These are phyloP conservation scores for Zaprionus bogoriensis DNA, from an alignment of 2,888 invertebrate species.

Conservation along the genomic window DNA sequence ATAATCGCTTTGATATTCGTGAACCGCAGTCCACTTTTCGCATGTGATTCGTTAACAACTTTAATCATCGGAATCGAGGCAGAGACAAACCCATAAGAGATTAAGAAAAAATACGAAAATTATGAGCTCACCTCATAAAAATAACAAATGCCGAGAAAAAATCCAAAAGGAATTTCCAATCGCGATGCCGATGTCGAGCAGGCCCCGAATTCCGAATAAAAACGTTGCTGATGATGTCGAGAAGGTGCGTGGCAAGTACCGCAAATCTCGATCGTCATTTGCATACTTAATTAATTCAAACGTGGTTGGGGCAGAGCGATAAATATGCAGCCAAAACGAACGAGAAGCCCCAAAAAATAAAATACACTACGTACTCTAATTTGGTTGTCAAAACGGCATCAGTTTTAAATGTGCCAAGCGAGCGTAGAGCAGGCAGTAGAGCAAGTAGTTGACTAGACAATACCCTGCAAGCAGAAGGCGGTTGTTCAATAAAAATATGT, in stretches of 20 bases:
- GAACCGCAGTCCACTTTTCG: slow-evolving; percentile 13
- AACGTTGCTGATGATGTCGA: slow-evolving; percentile 8
- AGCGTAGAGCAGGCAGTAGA: not conserved
- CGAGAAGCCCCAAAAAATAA: slow-evolving; percentile 14
- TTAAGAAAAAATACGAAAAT: slow-evolving; percentile 48
- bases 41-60: slow-evolving; percentile 8
- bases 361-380: slow-evolving; percentile 62
- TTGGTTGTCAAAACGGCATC: slow-evolving; percentile 74
- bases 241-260: slow-evolving; percentile 75
- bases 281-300: slow-evolving; percentile 74
- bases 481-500: too few relatives aligned
- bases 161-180: slow-evolving; percentile 63
- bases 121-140: slow-evolving; percentile 76
- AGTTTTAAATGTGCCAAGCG: slow-evolving; percentile 39
- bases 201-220: slow-evolving; percentile 21
- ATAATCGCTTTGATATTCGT: too few relatives aligned
- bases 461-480: not conserved
- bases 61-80: slow-evolving; percentile 60
- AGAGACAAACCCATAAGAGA: slow-evolving; percentile 28
- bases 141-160: slow-evolving; percentile 48
- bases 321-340: slow-evolving; percentile 39
- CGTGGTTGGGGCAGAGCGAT: slow-evolving; percentile 30
- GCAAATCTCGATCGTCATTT: slow-evolving; percentile 62
- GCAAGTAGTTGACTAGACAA: not conserved
- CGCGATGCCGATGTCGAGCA: slow-evolving; percentile 29